Evolutionary conservation across 37 sponge, comb jelly and placozoan species (phyloP).

Genomic region (Tethya wilhelma): DNA sequence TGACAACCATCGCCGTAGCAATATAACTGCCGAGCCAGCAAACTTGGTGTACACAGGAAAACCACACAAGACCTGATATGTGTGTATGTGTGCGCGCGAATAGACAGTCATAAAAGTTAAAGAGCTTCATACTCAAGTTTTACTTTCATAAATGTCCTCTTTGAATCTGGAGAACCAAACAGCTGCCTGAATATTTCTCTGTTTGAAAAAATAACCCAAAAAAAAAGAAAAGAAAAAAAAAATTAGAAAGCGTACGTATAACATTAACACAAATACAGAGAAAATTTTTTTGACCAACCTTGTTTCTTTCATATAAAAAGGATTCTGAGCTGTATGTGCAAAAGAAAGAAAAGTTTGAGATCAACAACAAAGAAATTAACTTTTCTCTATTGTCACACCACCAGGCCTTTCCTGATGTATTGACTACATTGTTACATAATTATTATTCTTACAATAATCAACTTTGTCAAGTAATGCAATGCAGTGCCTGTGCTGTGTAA

Average conservation of each 20-base stretch:
- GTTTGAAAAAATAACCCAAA: no score
- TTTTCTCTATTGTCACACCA: neutral
- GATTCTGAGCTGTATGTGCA: constrained; percentile 62
- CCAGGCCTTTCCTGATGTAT: neutral
- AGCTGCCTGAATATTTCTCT: constrained; percentile 74
- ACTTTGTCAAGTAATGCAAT: constrained; percentile 48
- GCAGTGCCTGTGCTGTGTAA: constrained; percentile 66
- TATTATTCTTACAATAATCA: constrained; percentile 31
- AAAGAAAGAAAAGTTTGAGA: no score
- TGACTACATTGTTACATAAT: no score
- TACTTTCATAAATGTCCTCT: constrained; percentile 59
- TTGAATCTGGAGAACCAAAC: constrained; percentile 62
- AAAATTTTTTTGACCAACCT: constrained; percentile 57
- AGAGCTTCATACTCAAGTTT: no score
- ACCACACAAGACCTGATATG: constrained; percentile 63
- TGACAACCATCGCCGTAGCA: constrained; percentile 55
- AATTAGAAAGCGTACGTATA: neutral
- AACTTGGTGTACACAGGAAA: constrained; percentile 71
- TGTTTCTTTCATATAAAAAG: constrained; percentile 72
- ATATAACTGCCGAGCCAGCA: constrained; percentile 61
- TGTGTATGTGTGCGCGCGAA: no score
- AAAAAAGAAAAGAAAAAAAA: constrained; percentile 1
- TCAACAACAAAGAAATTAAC: constrained; percentile 12
- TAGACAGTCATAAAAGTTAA: no score
- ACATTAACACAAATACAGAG: no score